phyloP scores from a whole-genome alignment of 2,113 vertebrate species.

The Axis porcinus region DNA sequence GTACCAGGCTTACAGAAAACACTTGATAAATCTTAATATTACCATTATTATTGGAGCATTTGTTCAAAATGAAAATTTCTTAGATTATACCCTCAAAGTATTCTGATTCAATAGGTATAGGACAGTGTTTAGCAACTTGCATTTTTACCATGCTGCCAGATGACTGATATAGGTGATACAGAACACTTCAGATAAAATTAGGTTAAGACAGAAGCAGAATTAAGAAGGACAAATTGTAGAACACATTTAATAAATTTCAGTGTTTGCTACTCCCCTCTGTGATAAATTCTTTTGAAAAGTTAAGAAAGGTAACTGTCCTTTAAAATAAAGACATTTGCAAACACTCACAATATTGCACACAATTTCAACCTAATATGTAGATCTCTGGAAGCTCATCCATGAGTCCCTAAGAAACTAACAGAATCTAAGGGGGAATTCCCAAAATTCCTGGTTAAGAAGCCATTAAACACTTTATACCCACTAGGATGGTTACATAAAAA shows the following conservation, averaged over 20 bases:
- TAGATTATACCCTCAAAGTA: neutral
- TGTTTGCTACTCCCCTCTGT: neutral
- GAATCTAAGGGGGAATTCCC: neutral
- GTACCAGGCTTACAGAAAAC: neutral
- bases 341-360: neutral
- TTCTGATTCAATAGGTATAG: neutral
- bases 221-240: neutral
- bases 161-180: neutral
- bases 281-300: neutral
- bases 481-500: neutral
- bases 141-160: neutral
- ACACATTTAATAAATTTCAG: neutral
- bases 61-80: neutral
- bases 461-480: neutral
- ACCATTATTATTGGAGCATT: neutral
- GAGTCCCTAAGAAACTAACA: neutral
- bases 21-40: neutral
- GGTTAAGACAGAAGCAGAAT: neutral
- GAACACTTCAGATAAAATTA: neutral
- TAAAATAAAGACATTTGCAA: neutral
- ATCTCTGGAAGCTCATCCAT: neutral
- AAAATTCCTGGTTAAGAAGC: neutral
- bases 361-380: neutral
- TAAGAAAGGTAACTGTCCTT: neutral
- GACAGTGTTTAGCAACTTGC: neutral